Evolutionary conservation across 2,888 invertebrate species (phyloP).

Genomic region (Gerris lacustris): DNA sequence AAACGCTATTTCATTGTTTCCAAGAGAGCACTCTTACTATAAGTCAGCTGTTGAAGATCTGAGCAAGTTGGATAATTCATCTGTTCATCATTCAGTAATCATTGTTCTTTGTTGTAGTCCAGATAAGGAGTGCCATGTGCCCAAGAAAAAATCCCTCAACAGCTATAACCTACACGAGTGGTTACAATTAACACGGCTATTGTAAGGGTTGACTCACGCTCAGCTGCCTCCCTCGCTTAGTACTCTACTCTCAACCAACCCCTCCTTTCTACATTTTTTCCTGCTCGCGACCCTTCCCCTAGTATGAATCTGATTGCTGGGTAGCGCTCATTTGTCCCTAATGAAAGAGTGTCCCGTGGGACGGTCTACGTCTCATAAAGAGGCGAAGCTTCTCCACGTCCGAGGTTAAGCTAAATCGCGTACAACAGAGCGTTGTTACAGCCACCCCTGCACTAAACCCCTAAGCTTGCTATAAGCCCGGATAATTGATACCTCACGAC

Average conservation of each 20-base stretch:
- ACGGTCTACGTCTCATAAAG: background rate
- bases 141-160: background rate
- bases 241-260: background rate
- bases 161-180: conserved; percentile 1
- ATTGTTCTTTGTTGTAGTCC: too few species aligned
- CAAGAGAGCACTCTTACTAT: too few species aligned
- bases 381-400: background rate
- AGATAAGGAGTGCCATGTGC: background rate
- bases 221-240: background rate
- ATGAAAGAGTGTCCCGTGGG: conserved; percentile 1
- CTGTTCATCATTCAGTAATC: too few species aligned
- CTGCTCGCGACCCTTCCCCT: background rate
- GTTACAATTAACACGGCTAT: background rate
- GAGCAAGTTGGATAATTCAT: too few species aligned
- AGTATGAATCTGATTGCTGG: background rate
- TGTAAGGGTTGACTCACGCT: conserved; percentile 3
- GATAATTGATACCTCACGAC: too few species aligned
- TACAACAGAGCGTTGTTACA: background rate
- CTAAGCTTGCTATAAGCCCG: too few species aligned
- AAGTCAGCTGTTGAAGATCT: too few species aligned
- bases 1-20: too few species aligned
- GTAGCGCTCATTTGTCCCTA: conserved; percentile 1
- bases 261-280: background rate
- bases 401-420: background rate
- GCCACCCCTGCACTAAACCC: background rate